Base-by-base conservation (phyloP, 1,140 invertebrate genomes). In the Drosophila nebulosa region DNA sequence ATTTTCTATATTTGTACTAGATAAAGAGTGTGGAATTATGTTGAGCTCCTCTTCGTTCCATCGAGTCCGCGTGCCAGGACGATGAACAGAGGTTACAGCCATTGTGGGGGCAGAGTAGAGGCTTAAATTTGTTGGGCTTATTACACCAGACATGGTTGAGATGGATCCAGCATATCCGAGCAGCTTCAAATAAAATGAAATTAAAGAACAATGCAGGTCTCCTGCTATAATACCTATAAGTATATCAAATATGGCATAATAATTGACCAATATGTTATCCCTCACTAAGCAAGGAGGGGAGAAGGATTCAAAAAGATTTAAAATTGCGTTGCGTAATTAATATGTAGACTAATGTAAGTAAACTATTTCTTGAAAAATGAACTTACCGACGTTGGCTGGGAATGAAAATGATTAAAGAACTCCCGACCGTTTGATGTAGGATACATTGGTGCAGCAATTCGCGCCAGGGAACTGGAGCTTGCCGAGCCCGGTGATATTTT, bases 21-120 rank as follows among this genome's bases (percentile, higher is more conserved):
- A 92, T 64, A 94, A 93, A 76, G 96, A 93, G 80, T 96, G 95
- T 46, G 96, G 95, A 92, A 96, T 95, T 94, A 98, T 96, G 92
- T 96, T 97, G 92, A 98, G 98, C 92, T 99, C 97, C 89, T 98
- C 97, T 88, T 98, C 97, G 78, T 96, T 98, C 97, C 97, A 99
- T 69, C 97, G 91, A 85, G 92, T 92, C 90, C 91, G 93, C 91
- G 80, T 93, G 91, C 68, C 94, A 92, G 73, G 94, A 81, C 96
- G 94, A 32, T 77, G 83, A 18, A 10, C 30, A 32, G 30, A 32
- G 30, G 73, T 60, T 50, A 95, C 94, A 57, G 95, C 95, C 85
- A 94, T 95, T 42, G 95, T 94, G 27, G 95, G 95, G 39, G 96
- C 95, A n/a, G 96, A 95, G 80, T 98, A 97, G 70, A 98, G 93